Conservation (phyloP, 2,113 vertebrate genomes). For the Hoplias malabaricus region DNA sequence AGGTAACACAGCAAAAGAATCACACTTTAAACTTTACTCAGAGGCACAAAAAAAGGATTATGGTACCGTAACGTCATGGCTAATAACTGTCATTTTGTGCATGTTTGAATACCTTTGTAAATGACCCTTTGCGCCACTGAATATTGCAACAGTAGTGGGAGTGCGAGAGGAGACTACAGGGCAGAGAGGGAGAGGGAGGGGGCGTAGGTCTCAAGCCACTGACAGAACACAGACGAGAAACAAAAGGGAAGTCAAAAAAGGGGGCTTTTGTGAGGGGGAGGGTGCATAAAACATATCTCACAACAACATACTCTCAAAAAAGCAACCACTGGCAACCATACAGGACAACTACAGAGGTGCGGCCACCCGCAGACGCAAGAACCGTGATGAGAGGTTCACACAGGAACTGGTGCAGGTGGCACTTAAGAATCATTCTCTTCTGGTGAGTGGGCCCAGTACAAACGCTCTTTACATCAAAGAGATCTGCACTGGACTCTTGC, state of each 20-base stretch:
- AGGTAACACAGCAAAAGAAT: constrained; percentile 87
- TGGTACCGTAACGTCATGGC: constrained; percentile 81
- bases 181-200: constrained; percentile 39
- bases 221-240: constrained; percentile 74
- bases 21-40: constrained; percentile 82
- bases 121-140: constrained; percentile 77
- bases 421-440: constrained; percentile 76
- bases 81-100: constrained; percentile 72
- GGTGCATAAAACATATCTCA: constrained; percentile 30
- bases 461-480: constrained; percentile 64
- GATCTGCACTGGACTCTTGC: constrained; percentile 65
- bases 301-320: constrained; percentile 62
- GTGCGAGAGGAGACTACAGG: constrained; percentile 20
- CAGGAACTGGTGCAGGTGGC: constrained; percentile 53
- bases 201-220: constrained; percentile 77
- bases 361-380: constrained; percentile 62
- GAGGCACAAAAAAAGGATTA: constrained; percentile 94
- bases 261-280: constrained; percentile 14
- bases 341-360: constrained; percentile 73
- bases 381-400: constrained; percentile 51
- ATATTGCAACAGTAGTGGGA: constrained; percentile 72
- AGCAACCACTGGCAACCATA: constrained; percentile 56
- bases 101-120: constrained; percentile 68
- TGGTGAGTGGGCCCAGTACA: constrained; percentile 76
- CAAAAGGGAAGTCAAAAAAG: constrained; percentile 39